These are phyloP conservation scores for Popillia japonica DNA, from an alignment of 1,140 invertebrate species.

Conservation along the genomic window DNA sequence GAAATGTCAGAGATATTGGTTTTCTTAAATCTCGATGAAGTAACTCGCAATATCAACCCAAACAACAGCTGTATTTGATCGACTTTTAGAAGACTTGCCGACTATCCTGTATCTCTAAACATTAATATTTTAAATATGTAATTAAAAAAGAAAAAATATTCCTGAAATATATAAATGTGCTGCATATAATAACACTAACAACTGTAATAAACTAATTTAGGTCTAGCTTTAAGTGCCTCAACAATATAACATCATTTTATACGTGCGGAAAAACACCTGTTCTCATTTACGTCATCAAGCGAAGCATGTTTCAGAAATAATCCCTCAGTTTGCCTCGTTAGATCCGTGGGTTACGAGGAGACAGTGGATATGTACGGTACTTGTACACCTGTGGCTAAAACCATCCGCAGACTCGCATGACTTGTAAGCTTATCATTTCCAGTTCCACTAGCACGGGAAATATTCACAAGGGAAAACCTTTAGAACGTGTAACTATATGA, in stretches of 20 bases:
- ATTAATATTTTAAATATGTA: too few relatives aligned
- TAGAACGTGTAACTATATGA: background rate
- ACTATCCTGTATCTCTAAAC: too few relatives aligned
- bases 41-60: background rate
- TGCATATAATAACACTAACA: too few relatives aligned
- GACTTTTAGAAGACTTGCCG: too few relatives aligned
- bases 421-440: slow-evolving; percentile 16
- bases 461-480: background rate
- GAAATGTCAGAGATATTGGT: background rate
- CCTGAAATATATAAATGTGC: too few relatives aligned
- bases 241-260: background rate
- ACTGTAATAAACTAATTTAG: too few relatives aligned
- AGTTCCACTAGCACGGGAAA: background rate
- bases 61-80: background rate
- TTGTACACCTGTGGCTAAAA: slow-evolving; percentile 18
- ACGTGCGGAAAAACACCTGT: background rate
- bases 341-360: background rate
- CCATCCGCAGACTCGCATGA: slow-evolving; percentile 15
- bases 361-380: background rate
- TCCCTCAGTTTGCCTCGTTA: background rate
- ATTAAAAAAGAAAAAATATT: too few relatives aligned
- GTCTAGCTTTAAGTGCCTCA: too few relatives aligned
- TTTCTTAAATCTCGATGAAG: background rate
- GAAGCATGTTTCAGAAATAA: slow-evolving; percentile 6
- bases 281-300: slow-evolving; percentile 7